Evolutionary conservation across 1,140 invertebrate genomes (phyloP), one percentile per base, ranked within the genome.

Genomic region (Diabrotica virgifera): DNA sequence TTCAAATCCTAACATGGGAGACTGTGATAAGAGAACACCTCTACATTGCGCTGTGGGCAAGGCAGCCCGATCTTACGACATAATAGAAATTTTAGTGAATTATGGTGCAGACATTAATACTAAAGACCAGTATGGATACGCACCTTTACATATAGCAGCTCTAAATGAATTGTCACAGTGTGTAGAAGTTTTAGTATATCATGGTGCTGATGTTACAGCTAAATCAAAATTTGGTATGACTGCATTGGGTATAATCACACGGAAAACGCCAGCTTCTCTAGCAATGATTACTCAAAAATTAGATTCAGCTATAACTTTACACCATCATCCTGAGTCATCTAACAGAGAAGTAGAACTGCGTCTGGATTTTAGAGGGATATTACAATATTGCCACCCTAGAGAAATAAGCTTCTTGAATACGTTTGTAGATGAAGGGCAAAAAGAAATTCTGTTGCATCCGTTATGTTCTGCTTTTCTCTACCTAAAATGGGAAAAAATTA

Each of bases 71-170:
- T 89, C 89, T 11, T 90, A 89, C 68, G 89, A 90, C 67, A 89
- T 91, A 7, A 86, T 90, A 38, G 90, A 91, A 73, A 85, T 85
- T 0, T 78, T 93, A 5, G 86, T 93, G 13, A 86, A 84, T 66
- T 90, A 89, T 83, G 90, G 89, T 6, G 90, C 91, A 5, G 88
- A 94, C 71, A 89, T 95, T 0, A 94, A 95, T 75, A 85, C 87
- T 52, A 88, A 90, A 70, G 94, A 96, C 72, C 89, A 91, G 65
- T 94, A 93, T 72, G 94, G 94, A 0, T 95, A 94, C 76, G 93
- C 93, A 0, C 91, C 94, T 0, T 80, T 96, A 11, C 94, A 96
- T 75, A 85, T 96, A 52, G 93, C 93, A 5, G 92, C 93, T 6
- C 77, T 93, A 0, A 92, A 93, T 74, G 91, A 92, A 37, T 79